These are phyloP conservation scores for Montipora sp. DNA, from an alignment of 64 coral and sea anemone species.

Conservation along the genomic window DNA sequence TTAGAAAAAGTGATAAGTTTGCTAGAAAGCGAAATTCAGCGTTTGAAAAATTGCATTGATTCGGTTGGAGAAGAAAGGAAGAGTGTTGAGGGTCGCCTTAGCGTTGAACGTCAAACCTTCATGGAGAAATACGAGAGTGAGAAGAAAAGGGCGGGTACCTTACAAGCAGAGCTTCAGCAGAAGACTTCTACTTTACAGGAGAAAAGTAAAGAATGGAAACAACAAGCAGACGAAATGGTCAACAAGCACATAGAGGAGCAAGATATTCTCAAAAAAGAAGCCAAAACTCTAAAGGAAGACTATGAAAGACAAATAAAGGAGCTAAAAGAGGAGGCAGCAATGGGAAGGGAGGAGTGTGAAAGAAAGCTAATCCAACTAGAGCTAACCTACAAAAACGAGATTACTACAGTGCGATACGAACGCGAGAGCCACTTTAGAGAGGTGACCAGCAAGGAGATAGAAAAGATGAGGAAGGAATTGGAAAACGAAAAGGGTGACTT, in stretches of 20 bases:
- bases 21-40: neutral
- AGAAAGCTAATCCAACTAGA: constrained; percentile 39
- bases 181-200: constrained; percentile 12
- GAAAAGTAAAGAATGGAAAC: constrained; percentile 32
- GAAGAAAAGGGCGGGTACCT: neutral
- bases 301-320: constrained; percentile 51
- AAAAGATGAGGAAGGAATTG: constrained; percentile 24
- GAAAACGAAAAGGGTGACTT: constrained; percentile 31
- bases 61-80: constrained; percentile 7
- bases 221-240: neutral
- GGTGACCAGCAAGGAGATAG: constrained; percentile 19
- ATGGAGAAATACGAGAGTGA: constrained; percentile 22
- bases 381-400: constrained; percentile 40
- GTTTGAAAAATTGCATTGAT: neutral
- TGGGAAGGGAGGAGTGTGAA: constrained; percentile 18
- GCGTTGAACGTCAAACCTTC: neutral
- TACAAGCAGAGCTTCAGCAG: constrained; percentile 12
- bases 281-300: constrained; percentile 18
- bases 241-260: constrained; percentile 10
- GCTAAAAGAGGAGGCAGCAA: constrained; percentile 33
- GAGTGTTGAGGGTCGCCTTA: constrained; percentile 4
- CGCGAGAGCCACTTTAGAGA: constrained; percentile 33
- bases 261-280: constrained; percentile 22
- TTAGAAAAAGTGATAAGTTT: neutral
- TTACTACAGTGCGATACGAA: constrained; percentile 21